Evolutionary conservation across 2,888 invertebrate genomes (phyloP).

Genomic region (Cryptosula pallasiana): DNA sequence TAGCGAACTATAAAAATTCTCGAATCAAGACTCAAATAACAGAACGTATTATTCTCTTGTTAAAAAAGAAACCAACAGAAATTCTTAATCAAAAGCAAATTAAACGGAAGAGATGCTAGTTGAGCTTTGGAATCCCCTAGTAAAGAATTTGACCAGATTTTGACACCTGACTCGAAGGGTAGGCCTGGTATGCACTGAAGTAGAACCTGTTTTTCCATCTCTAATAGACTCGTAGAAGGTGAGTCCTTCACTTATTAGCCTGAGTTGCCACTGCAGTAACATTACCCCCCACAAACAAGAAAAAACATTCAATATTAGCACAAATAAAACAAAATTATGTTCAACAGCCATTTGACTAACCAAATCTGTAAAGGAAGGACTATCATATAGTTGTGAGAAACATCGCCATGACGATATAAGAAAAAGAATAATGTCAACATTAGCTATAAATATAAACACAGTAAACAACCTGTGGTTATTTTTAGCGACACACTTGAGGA

Average conservation of each 20-base stretch:
- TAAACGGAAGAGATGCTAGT: no score
- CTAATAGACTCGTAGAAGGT: conserved; percentile 29
- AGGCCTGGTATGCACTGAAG: background rate
- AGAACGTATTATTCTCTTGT: no score
- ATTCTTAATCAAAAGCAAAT: no score
- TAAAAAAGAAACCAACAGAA: no score
- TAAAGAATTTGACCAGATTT: background rate
- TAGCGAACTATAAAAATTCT: no score
- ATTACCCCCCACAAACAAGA: conserved; percentile 41
- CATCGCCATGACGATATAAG: conserved; percentile 31
- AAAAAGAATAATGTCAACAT: conserved; percentile 38
- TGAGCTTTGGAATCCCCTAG: no score
- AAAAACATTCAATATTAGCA: conserved; percentile 36
- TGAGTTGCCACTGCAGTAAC: conserved; percentile 39
- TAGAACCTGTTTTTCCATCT: background rate
- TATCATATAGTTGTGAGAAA: conserved; percentile 28
- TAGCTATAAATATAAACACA: conserved; percentile 36
- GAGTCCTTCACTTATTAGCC: conserved; percentile 37
- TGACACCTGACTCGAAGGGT: background rate
- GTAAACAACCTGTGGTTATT: conserved; percentile 46
- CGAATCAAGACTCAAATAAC: no score
- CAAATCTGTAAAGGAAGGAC: conserved; percentile 26
- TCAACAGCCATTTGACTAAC: conserved; percentile 28
- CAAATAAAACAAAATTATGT: conserved; percentile 38
- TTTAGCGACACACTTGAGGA: conserved; percentile 45